Percentiles rank a stretch among this genome's conserved stretches.
phyloP scores from a whole-genome alignment of 2,888 invertebrate species.

The Sesamia inferens region DNA sequence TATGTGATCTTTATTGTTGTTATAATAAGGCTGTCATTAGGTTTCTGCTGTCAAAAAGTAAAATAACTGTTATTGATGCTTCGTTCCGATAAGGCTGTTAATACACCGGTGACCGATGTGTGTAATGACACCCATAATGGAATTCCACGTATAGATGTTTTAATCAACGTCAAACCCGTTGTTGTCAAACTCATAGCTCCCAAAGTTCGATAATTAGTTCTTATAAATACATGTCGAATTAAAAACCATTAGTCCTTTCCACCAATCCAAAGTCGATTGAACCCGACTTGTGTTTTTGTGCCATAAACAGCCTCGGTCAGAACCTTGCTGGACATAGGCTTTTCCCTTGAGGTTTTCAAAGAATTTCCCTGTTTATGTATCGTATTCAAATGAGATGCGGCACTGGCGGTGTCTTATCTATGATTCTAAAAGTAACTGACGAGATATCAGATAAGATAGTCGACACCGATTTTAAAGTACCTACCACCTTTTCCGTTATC shows the following conservation, averaged over 20 bases:
- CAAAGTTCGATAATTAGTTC: not conserved
- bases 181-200: not conserved
- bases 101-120: not conserved
- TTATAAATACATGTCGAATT: not conserved
- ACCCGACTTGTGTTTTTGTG: not conserved
- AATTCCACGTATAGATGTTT: no score
- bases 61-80: not conserved
- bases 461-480: not conserved
- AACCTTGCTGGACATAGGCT: not conserved
- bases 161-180: not conserved
- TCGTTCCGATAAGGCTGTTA: not conserved
- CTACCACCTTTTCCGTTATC: constrained; percentile 15
- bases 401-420: constrained; percentile 34
- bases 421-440: constrained; percentile 25
- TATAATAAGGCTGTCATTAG: not conserved
- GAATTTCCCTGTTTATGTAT: not conserved
- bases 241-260: not conserved
- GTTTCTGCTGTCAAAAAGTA: not conserved
- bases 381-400: constrained; percentile 22
- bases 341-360: not conserved
- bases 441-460: constrained; percentile 33
- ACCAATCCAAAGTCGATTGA: not conserved
- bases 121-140: no score
- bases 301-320: not conserved
- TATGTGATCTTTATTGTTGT: not conserved